Percentiles rank a stretch among this genome's conserved stretches.
phyloP scores from a whole-genome alignment of 2,797 vertebrate species.

The Aldrovandia affinis region DNA sequence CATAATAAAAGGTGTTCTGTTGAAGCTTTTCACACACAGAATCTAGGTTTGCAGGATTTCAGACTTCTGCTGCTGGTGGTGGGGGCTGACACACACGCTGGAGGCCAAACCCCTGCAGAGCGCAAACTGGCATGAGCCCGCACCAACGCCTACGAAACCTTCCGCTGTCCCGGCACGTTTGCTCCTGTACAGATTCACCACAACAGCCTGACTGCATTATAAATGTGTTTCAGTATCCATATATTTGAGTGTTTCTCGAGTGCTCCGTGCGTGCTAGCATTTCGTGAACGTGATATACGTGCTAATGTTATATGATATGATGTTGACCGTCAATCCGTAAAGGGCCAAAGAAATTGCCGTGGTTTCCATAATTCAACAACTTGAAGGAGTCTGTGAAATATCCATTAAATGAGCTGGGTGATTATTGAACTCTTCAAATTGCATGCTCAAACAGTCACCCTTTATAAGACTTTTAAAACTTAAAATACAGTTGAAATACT shows the following conservation, averaged over 20 bases:
- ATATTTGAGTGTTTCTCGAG: neutral
- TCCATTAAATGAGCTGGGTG: neutral
- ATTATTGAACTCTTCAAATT: neutral
- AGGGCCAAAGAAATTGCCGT: neutral
- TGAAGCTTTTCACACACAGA: neutral
- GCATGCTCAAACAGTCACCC: too few species aligned
- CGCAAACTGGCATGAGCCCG: neutral
- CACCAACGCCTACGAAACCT: neutral
- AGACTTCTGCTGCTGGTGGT: neutral
- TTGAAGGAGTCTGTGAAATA: neutral
- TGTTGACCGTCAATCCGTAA: neutral
- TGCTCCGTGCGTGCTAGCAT: neutral
- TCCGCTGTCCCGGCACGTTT: neutral
- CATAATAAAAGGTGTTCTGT: neutral
- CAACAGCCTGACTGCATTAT: neutral
- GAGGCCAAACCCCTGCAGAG: neutral
- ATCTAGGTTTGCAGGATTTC: neutral
- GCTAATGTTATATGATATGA: too few species aligned
- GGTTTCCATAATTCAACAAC: neutral
- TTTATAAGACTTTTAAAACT: neutral
- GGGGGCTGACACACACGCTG: neutral
- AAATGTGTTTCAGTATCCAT: neutral
- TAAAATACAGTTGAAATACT: neutral
- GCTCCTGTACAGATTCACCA: neutral
- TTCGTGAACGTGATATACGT: too few species aligned